These are phyloP conservation scores for Dolomedes plantarius DNA, from an alignment of 2,888 invertebrate species.

Conservation along the genomic window DNA sequence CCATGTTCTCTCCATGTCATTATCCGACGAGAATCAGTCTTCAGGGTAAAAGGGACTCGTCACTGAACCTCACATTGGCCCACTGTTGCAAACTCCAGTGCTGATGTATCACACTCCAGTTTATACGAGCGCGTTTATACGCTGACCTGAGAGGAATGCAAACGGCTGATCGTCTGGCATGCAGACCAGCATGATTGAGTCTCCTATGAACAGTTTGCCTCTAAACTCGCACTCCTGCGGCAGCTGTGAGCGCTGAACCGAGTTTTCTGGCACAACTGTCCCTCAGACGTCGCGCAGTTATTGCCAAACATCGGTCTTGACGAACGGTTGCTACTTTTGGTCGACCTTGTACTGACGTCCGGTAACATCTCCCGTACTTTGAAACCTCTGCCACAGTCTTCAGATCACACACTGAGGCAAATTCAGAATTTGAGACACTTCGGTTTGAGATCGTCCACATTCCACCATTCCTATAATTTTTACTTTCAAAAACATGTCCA, in stretches of 20 bases:
- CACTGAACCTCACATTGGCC: too few relatives aligned
- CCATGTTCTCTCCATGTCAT: too few relatives aligned
- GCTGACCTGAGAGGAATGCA: too few relatives aligned
- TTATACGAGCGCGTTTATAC: too few relatives aligned
- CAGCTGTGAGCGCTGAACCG: conserved; percentile 8
- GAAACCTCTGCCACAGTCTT: neutral
- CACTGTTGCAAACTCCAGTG: too few relatives aligned
- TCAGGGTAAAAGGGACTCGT: too few relatives aligned
- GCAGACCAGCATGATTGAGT: neutral
- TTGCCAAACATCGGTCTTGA: too few relatives aligned
- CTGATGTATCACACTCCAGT: too few relatives aligned
- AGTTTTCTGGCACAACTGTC: conserved; percentile 22
- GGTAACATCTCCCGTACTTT: conserved; percentile 15
- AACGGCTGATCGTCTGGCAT: too few relatives aligned
- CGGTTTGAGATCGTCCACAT: neutral
- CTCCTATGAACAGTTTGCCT: conserved; percentile 5
- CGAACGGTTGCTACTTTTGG: neutral
- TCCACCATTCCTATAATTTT: conserved; percentile 12
- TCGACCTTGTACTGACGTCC: neutral
- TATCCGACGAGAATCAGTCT: too few relatives aligned
- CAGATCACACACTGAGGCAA: conserved; percentile 9
- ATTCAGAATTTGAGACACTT: conserved; percentile 7
- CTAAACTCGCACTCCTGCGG: conserved; percentile 15
- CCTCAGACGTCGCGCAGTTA: neutral
- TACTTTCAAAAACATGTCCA: conserved; percentile 15